phyloP scores from a whole-genome alignment of 2,113 vertebrate genomes.

The Aythya baeri region DNA sequence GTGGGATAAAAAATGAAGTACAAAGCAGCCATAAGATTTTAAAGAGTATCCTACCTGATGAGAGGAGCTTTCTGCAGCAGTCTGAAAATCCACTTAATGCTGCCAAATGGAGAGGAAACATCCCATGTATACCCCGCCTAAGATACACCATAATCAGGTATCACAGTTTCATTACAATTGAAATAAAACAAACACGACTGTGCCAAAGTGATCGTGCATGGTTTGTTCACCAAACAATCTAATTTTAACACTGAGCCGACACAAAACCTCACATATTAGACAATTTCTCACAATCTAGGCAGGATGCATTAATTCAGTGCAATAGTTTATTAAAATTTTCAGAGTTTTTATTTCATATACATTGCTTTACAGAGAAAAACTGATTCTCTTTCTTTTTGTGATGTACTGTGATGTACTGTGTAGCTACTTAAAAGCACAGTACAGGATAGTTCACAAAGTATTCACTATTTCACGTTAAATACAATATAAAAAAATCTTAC shows the following conservation, averaged over 20 bases:
- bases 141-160: conserved; percentile 74
- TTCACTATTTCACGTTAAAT: background rate
- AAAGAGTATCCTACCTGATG: conserved; percentile 84
- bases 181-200: conserved; percentile 53
- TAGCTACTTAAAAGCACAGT: background rate
- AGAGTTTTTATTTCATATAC: background rate
- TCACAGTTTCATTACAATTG: conserved; percentile 64
- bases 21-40: background rate
- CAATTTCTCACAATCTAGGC: background rate
- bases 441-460: background rate
- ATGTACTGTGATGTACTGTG: background rate
- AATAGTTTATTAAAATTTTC: background rate
- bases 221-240: background rate
- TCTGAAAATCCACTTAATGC: conserved; percentile 98
- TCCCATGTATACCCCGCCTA: conserved; percentile 95
- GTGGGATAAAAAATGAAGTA: background rate
- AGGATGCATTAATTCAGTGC: background rate
- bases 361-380: background rate
- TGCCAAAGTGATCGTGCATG: background rate
- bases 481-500: background rate
- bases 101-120: conserved; percentile 98
- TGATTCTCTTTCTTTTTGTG: background rate
- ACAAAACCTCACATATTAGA: background rate
- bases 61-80: conserved; percentile 97
- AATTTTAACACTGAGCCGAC: background rate